Evolutionary conservation across 2,888 invertebrate genomes (phyloP), one percentile per base, ranked within the genome.

Genomic region (Andrena bucephala): DNA sequence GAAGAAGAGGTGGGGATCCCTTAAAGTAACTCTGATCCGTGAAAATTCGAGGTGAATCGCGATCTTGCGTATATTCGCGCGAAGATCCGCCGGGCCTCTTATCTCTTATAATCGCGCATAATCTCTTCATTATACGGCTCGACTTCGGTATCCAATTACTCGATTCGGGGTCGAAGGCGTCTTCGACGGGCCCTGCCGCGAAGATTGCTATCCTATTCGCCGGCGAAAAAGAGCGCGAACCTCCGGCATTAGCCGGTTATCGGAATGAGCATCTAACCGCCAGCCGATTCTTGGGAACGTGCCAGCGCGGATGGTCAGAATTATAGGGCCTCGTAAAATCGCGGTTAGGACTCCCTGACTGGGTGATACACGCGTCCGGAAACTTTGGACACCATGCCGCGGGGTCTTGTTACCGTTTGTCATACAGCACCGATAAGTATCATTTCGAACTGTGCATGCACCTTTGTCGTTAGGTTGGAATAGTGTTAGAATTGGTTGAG

Each of bases 161-260:
- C 68, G 83, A 80, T 78, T 79, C 63, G 68, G 54, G 57, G 50
- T 8, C 31, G 36, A 4, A 4, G 24, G 20, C 42, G 77, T 69
- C 67, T 48, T 69, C 54, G 63, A 78, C 7, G 27, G 66, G 29
- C 31, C 71, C 50, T 33, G 67, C 66, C 68, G 31, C 72, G 33
- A 76, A 77, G 86, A 86, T 89, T 78, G 68, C 67, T 83, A 85
- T 87, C 87, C 81, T 67, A 86, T 81, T 85, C 71, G 72, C 31
- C 77, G 66, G 52, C 68, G 77, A 81, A 83, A 87, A 89, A 83
- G 83, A 88, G 81, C 78, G 84, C 77, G 84, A 89, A 87, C 86
- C 85, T 81, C 74, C 60, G 77, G 74, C 77, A 90, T 89, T 87
- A 87, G 89, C 83, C 74, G 79, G 84, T 84, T 89, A 89, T 88